Conservation (phyloP, 1,140 invertebrate genomes). For the Calliphora vicina region DNA sequence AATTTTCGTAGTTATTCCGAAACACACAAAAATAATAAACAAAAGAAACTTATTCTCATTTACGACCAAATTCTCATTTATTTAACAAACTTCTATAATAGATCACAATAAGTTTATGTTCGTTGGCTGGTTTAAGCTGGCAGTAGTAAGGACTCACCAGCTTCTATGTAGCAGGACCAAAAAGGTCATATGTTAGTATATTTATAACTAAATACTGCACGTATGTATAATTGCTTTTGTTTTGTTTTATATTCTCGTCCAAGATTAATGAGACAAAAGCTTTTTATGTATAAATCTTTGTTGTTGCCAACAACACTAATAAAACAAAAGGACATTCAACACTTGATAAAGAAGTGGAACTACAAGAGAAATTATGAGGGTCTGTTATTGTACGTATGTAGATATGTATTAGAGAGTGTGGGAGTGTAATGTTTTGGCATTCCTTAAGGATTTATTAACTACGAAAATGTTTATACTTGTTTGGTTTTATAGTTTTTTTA, state of each 20-base stretch:
- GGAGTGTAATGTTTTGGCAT: background rate
- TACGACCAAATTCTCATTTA: background rate
- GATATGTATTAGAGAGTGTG: background rate
- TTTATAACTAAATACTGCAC: background rate
- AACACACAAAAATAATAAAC: background rate
- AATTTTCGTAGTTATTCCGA: no score
- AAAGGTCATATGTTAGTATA: background rate
- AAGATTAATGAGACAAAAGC: constrained; percentile 3
- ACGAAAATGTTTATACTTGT: background rate
- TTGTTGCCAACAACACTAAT: constrained; percentile 10
- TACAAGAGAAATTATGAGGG: constrained; percentile 24
- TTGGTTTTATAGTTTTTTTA: background rate
- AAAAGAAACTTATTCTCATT: background rate
- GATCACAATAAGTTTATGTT: background rate
- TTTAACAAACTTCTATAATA: constrained; percentile 2
- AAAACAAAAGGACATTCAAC: constrained; percentile 29
- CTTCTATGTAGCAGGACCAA: no score
- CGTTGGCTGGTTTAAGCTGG: background rate
- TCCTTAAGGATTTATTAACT: constrained; percentile 18
- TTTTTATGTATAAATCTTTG: constrained; percentile 19
- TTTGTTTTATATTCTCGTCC: background rate
- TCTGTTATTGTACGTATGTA: background rate
- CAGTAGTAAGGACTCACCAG: background rate
- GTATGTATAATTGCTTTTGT: background rate
- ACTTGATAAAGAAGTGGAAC: background rate